Conservation (phyloP, 2,113 vertebrate genomes). For the Sylvilagus bachmani region DNA sequence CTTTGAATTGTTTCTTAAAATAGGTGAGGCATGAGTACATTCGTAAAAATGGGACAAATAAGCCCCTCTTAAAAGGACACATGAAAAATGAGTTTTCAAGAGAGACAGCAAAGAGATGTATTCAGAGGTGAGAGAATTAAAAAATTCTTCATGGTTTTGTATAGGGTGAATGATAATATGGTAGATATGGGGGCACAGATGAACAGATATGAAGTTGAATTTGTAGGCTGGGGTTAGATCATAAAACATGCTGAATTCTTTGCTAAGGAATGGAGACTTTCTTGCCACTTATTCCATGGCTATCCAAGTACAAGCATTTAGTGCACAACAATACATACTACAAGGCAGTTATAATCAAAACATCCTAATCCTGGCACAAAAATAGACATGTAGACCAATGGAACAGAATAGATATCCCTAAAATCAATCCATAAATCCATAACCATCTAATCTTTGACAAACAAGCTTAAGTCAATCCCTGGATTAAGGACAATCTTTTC, state of each 20-base stretch:
- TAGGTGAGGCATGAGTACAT: neutral
- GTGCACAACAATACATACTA: neutral
- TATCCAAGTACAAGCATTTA: neutral
- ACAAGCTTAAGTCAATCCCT: too few species aligned
- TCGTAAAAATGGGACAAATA: neutral
- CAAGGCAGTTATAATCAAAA: too few species aligned
- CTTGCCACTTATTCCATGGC: neutral
- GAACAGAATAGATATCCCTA: too few species aligned
- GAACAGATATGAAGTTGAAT: neutral
- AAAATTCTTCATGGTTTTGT: neutral
- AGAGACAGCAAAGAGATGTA: neutral
- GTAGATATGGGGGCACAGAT: neutral
- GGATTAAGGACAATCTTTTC: too few species aligned
- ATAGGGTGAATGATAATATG: neutral
- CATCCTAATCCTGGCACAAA: too few species aligned
- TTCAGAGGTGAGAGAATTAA: neutral
- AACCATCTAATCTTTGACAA: too few species aligned
- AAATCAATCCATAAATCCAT: too few species aligned
- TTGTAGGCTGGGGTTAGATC: neutral
- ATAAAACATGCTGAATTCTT: neutral
- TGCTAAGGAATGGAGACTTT: neutral
- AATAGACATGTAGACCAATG: too few species aligned
- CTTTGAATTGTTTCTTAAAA: neutral
- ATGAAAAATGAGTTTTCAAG: neutral
- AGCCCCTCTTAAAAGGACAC: neutral